Evolutionary conservation across 2,797 vertebrate genomes (phyloP), one percentile per base, ranked within the genome.

Genomic region (Chromis chromis): DNA sequence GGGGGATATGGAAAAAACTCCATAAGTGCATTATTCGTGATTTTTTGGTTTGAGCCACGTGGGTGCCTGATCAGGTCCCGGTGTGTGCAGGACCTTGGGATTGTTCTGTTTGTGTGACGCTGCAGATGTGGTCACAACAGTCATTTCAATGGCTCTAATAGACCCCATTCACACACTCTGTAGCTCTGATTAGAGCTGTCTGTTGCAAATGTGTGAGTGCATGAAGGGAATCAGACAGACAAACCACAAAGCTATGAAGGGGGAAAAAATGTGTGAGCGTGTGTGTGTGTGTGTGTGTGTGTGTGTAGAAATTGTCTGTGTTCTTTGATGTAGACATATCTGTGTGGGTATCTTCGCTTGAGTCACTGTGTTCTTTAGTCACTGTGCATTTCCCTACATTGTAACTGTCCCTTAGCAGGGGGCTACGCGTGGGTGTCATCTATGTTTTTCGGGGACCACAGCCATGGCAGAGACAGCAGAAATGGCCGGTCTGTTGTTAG

Each of bases 401-500:
- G 33, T 67, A 33, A 13, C 14, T 24, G 62, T 71, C 66, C 42
- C n/a, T 76, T 46, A 50, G 36, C 58, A 22, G 56, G 39, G 28
- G 48, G 65, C 25, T 17, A 27, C 54, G 44, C 40, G n/a, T 74
- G 65, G 70, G 79, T 69, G 82, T 80, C 82, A 76, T 65, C 61
- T 19, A 11, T 84, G 74, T 77, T 76, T 83, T 84, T 52, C 36
- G 58, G 79, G 36, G 79, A 66, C 16, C 19, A 44, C 71, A 75
- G 74, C 39, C 59, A 1, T 39, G n/a, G 55, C 22, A 8, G 78
- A 65, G 74, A 68, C 59, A 8, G 44, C 70, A 64, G 49, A 58
- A 79, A 52, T 31, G 65, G 69, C 31, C 33, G 17, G 79, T 74
- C 81, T 90, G 91, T 70, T 83, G 77, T 80, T 19, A 16, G 83